These are phyloP conservation scores for Columba janthina DNA, from an alignment of 2,113 vertebrate species.

Conservation along the genomic window DNA sequence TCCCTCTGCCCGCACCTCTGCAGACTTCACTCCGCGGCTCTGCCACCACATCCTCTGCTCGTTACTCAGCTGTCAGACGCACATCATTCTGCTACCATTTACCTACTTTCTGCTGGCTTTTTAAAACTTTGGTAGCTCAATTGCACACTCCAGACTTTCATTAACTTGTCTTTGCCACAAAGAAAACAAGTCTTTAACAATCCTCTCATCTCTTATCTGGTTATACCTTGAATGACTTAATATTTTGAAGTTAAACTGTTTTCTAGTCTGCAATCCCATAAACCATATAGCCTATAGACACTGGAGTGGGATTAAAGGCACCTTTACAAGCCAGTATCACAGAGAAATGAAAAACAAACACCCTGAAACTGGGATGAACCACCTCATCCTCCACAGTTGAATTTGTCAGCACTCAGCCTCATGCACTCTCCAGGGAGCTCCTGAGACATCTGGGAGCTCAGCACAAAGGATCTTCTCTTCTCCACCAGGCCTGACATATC, in stretches of 20 bases:
- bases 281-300: background rate
- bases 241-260: background rate
- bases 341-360: background rate
- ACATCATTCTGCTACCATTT: background rate
- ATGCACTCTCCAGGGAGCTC: background rate
- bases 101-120: conserved; percentile 20
- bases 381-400: fast-evolving
- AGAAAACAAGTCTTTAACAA: conserved; percentile 37
- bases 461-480: background rate
- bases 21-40: background rate
- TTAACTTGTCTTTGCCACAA: conserved; percentile 43
- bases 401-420: background rate
- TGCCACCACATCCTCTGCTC: background rate
- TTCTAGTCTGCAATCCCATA: background rate
- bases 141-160: conserved; percentile 16
- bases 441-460: background rate
- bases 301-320: background rate
- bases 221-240: background rate
- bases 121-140: conserved; percentile 12
- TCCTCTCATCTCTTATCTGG: conserved; percentile 31
- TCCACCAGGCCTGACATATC: background rate
- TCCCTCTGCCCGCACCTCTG: background rate
- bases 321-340: background rate
- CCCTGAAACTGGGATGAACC: background rate
- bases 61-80: background rate